Evolutionary conservation across 2,888 invertebrate genomes (phyloP), one percentile per base, ranked within the genome.

Genomic region (Neocrepidodera transversa): DNA sequence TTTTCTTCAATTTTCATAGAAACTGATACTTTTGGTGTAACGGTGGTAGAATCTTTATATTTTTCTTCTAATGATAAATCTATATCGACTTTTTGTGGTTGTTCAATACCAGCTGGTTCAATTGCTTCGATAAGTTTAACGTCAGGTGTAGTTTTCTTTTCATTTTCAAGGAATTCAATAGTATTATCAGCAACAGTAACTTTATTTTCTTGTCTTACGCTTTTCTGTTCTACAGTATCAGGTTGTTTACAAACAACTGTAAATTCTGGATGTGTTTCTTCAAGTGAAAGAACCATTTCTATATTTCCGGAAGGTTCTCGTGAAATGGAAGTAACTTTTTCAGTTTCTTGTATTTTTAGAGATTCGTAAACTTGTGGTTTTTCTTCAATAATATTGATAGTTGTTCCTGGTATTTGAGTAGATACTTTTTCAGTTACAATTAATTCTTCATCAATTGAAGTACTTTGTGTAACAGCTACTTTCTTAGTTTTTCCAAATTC

Each of bases 21-120:
- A 14, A 77, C 60, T 2, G 73, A 67, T 8, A 78, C 71, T 69
- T 76, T 76, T 10, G 79, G 76, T 16, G 66, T 74, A 70, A 81
- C 75, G 53, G 75, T 76, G 0, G 80, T 67, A 54, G 65, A 58
- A 38, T 72, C 71, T 10, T 80, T 79, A 57, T 81, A 76, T 69
- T 80, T 82, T 58, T 82, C 78, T 59, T 82, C 80, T 30, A 80
- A 62, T 14, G 77, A 74, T 17, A 79, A 62, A 48, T 71, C 70
- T 59, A 79, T 76, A 64, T 79, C 76, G 32, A 79, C 75, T 42
- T 66, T 69, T 63, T 74, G 71, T 16, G 79, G 8, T 16, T 16
- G n/a, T 40, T 42, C 30, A 50, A 18, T n/a, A n/a, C 35, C 18
- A 18, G 23, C 17, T 13, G 51, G 11, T 43, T 45, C 32, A 10